These are phyloP conservation scores for Hermaeophaga mercurialis DNA, from an alignment of 2,888 invertebrate genomes.

Conservation along the genomic window DNA sequence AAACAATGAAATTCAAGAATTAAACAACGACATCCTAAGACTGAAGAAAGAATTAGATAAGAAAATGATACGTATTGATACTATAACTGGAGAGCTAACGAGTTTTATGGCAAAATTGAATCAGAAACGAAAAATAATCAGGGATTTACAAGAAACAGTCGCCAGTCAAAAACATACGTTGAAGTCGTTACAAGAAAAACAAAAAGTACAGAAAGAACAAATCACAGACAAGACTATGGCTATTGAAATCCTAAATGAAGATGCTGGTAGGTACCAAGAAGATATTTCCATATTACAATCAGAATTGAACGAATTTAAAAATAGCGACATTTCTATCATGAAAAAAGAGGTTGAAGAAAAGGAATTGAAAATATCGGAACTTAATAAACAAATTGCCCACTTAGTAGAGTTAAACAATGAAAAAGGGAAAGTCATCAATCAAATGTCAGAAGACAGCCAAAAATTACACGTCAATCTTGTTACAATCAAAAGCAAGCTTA, in stretches of 20 bases:
- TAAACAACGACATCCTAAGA: constrained; percentile 29
- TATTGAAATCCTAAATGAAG: constrained; percentile 61
- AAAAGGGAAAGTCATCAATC: constrained; percentile 64
- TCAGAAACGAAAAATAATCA: constrained; percentile 42
- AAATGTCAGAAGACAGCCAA: constrained; percentile 65
- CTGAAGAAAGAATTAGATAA: constrained; percentile 33
- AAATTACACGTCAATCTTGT: constrained; percentile 61
- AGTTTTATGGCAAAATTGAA: constrained; percentile 43
- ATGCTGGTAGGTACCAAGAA: constrained; percentile 57
- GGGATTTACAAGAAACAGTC: constrained; percentile 35
- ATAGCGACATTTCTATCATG: constrained; percentile 15
- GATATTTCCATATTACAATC: constrained; percentile 60
- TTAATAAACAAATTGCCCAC: constrained; percentile 62
- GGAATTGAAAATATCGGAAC: constrained; percentile 48
- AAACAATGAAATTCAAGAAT: too few species aligned
- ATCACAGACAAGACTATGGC: constrained; percentile 60
- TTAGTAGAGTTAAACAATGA: constrained; percentile 64
- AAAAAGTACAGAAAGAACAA: constrained; percentile 41
- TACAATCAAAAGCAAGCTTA: constrained; percentile 58
- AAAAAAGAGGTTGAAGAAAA: constrained; percentile 26
- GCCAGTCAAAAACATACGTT: constrained; percentile 37
- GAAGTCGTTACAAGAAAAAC: constrained; percentile 44
- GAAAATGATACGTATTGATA: constrained; percentile 24
- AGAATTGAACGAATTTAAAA: constrained; percentile 47
- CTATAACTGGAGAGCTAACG: constrained; percentile 35